These are phyloP conservation scores for Crax fasciolata DNA, from an alignment of 2,797 vertebrate species.

Conservation along the genomic window DNA sequence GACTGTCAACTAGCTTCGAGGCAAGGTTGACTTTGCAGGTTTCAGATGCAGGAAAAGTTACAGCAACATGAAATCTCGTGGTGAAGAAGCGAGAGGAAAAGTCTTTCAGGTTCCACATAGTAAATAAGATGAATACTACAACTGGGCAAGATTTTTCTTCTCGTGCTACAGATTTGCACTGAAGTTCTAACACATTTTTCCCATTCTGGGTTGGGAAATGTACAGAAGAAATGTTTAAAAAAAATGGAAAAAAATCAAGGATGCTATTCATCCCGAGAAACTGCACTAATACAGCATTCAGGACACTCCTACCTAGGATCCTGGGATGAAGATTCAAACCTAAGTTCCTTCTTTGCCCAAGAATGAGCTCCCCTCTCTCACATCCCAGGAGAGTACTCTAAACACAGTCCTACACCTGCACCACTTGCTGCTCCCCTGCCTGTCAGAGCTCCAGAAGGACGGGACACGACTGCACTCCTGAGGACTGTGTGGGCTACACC, in stretches of 20 bases:
- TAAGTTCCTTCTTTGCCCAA: neutral
- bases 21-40: neutral
- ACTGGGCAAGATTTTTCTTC: neutral
- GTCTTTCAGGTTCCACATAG: accelerated
- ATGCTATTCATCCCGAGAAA: neutral
- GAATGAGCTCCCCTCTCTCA: neutral
- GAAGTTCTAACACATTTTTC: neutral
- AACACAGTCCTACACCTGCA: neutral
- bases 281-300: neutral
- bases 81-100: neutral
- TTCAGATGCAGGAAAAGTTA: neutral
- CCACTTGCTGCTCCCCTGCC: neutral
- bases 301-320: neutral
- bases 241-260: neutral
- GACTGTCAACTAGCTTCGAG: neutral
- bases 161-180: neutral
- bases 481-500: neutral
- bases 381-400: neutral
- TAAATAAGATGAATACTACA: neutral
- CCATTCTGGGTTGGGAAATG: neutral
- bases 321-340: neutral
- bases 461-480: neutral
- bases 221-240: accelerated
- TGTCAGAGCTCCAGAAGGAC: neutral
- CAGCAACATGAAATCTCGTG: neutral